Evolutionary conservation across 2,888 invertebrate species (phyloP), one percentile per base, ranked within the genome.

Genomic region (Diarsia brunnea): DNA sequence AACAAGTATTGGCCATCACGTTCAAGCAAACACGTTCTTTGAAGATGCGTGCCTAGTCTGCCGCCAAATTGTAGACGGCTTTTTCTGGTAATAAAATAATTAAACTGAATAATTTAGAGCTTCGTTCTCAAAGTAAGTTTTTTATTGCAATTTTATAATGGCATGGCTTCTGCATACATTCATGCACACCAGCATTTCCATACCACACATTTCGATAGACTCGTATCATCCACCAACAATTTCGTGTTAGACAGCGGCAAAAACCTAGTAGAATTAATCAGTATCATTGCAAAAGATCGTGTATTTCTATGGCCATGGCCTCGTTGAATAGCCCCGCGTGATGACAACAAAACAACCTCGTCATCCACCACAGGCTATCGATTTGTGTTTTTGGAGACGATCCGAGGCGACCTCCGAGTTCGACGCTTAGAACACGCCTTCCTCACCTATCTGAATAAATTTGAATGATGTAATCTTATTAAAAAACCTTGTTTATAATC

Each of bases 291-390:
- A 77, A 80, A 87, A 80, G 43, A 86, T 82, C 87, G 77, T 82
- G 84, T 88, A 88, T 80, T 89, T 86, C 86, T 87, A 85, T 77
- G 86, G 73, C 88, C 90, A 61, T 90, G 89, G 86, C 91, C 82
- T 82, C 75, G 74, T 71, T 81, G 75, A 74, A 75, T 79, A 75
- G 68, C 78, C 61, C 79, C 79, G 84, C 84, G 85, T 83, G 81
- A 85, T 86, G 73, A 82, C 76, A 84, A 86, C 80, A 82, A 81
- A 84, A 82, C 73, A 85, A 79, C 79, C 69, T 75, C 63, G 66
- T 64, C 21, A 47, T 60, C 27, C 73, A 53, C 49, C 66, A 81
- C 71, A 78, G 73, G 69, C 67, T 55, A 71, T 74, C 60, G 61
- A 71, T 71, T 79, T 69, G 55, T 82, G 69, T 82, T 82, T 82